Base-by-base conservation (phyloP, 2,888 invertebrate species). In the Beris chalybata region DNA sequence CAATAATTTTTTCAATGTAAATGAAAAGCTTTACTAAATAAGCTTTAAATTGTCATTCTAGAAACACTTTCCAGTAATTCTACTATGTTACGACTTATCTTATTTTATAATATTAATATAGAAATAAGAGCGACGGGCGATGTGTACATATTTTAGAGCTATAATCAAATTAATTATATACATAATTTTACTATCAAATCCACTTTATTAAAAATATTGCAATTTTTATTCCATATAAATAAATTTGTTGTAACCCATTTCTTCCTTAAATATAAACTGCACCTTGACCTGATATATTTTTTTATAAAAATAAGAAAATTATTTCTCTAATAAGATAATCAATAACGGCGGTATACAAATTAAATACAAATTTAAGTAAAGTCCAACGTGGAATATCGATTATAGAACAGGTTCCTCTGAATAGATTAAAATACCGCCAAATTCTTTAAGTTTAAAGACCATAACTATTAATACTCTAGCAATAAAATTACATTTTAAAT, bases 51-150 rank as follows among this genome's bases (percentile, higher is more conserved):
- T 85, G 83, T 75, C 82, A 82, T 83, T 83, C 87, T 85, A 88
- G 86, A 84, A 81, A 83, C 85, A 88, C 85, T 84, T 89, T 89
- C 88, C 87, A 85, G 85, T 88, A 88, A 83, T 81, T 82, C 87
- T 88, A 89, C 89, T 89, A 84, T 89, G 89, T 89, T 89, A 89
- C 89, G 89, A 89, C 89, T 89, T 89, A 86, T 89, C 86, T 82
- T 85, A 85, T 81, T 74, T 86, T 83, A 81, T 56, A 38, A 44
- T 43, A 56, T 44, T 6, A 38, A 56, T 56, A 56, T 29, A 56
- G 76, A 73, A 83, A 83, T 83, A 86, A 87, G 86, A 88, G 86
- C 82, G 88, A 89, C 88, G 89, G 89, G 89, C 89, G 86, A 88
- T 90, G 84, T 89, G 89, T 89, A 84, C 88, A 87, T 87, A 86